These are phyloP conservation scores for Lissocephala sabroskyi DNA, from an alignment of 2,888 invertebrate species.

Conservation along the genomic window DNA sequence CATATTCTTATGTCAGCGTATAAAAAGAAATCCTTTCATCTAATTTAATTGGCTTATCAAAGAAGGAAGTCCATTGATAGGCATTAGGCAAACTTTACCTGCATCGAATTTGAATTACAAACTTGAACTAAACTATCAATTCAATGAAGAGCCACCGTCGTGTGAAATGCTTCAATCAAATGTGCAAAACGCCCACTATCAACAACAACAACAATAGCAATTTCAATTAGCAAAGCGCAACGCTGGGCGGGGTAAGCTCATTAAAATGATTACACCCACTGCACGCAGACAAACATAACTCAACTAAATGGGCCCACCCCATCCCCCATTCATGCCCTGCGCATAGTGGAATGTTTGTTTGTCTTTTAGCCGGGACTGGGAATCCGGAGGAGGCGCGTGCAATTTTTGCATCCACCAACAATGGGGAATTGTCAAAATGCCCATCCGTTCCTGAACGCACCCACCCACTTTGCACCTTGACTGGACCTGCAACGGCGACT, in stretches of 20 bases:
- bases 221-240: conserved; percentile 17
- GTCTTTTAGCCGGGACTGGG: not conserved
- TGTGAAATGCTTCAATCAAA: conserved; percentile 40
- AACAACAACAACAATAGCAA: conserved; percentile 13
- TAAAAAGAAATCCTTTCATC: too few relatives aligned
- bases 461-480: not conserved
- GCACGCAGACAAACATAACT: not conserved
- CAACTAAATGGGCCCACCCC: not conserved
- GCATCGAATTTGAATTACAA: too few relatives aligned
- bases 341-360: not conserved
- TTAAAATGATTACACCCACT: conserved; percentile 49
- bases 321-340: not conserved
- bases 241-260: conserved; percentile 36
- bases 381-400: not conserved
- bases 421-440: not conserved
- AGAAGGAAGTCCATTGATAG: too few relatives aligned
- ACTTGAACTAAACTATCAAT: too few relatives aligned
- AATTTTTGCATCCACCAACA: conserved; percentile 3
- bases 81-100: too few relatives aligned
- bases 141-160: too few relatives aligned
- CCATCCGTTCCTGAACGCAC: too few relatives aligned
- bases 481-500: not conserved
- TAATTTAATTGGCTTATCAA: too few relatives aligned
- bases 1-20: too few relatives aligned
- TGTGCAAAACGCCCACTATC: conserved; percentile 12